phyloP scores from a whole-genome alignment of 2,113 vertebrate species.

The Nymphicus hollandicus region DNA sequence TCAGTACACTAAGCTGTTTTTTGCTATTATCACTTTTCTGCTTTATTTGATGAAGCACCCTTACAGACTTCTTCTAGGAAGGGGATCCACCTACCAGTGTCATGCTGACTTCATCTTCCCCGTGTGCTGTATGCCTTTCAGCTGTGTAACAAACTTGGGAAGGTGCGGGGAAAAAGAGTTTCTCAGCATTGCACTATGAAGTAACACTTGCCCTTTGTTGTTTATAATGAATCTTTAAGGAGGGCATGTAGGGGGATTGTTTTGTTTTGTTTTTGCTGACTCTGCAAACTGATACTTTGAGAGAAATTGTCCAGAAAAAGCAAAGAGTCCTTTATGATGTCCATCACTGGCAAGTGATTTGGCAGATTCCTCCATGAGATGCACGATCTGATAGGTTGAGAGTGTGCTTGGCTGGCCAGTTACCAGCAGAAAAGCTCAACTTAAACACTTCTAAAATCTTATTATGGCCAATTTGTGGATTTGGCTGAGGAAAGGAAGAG shows the following conservation, averaged over 20 bases:
- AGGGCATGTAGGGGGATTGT: not conserved
- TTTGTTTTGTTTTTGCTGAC: not conserved
- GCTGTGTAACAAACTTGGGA: not conserved
- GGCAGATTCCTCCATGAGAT: slow-evolving; percentile 2
- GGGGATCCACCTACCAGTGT: not conserved
- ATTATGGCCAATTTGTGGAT: slow-evolving; percentile 18
- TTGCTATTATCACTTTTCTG: not conserved
- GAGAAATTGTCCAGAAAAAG: slow-evolving; percentile 15
- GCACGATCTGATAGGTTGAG: not conserved
- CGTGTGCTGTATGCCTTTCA: not conserved
- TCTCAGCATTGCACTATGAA: not conserved
- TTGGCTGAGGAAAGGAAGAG: slow-evolving; percentile 1
- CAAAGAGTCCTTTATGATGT: not conserved
- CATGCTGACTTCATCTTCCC: not conserved
- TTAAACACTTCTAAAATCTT: slow-evolving; percentile 38
- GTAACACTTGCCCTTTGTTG: not conserved
- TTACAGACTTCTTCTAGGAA: not conserved
- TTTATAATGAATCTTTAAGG: not conserved
- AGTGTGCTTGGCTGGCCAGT: not conserved
- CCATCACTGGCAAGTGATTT: not conserved
- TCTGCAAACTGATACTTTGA: slow-evolving; percentile 24
- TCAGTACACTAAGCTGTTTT: not conserved
- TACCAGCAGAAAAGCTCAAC: slow-evolving; percentile 28
- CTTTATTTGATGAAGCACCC: not conserved
- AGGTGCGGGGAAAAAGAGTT: not conserved